Percentiles rank a stretch among this genome's conserved stretches.
phyloP scores from a whole-genome alignment of 1,140 invertebrate species.

The Archegozetes longisetosus region DNA sequence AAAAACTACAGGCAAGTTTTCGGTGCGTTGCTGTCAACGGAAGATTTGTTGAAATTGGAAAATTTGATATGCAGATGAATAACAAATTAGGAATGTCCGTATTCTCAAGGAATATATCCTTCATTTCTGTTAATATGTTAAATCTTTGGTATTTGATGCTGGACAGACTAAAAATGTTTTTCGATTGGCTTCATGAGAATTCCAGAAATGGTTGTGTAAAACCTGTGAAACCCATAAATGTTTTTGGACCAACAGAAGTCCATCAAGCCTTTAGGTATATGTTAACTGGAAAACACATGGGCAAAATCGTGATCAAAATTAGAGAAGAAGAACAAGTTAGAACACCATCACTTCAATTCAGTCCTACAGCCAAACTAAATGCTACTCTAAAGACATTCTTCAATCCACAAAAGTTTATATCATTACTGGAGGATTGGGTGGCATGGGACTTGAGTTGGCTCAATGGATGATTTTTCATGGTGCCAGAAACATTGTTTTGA shows the following conservation, averaged over 20 bases:
- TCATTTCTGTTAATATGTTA: conserved; percentile 88
- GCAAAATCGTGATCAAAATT: conserved; percentile 57
- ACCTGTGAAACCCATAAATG: conserved; percentile 60
- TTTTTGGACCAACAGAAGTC: conserved; percentile 62
- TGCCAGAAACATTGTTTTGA: conserved; percentile 63
- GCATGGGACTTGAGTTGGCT: conserved; percentile 80
- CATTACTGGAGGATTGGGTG: conserved; percentile 72
- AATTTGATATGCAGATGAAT: conserved; percentile 86
- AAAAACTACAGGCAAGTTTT: conserved; percentile 72
- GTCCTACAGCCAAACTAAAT: conserved; percentile 28
- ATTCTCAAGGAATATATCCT: conserved; percentile 85
- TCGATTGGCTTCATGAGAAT: conserved; percentile 40
- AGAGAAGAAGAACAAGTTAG: conserved; percentile 25
- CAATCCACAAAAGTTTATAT: conserved; percentile 69
- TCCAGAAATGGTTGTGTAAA: conserved; percentile 64
- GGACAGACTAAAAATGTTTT: conserved; percentile 1
- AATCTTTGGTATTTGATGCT: conserved; percentile 32
- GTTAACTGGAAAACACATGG: conserved; percentile 89
- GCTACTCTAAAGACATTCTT: conserved; percentile 62
- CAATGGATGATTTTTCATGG: conserved; percentile 75
- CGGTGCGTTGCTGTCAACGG: conserved; percentile 74
- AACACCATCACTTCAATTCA: conserved; percentile 28
- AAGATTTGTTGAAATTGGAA: conserved; percentile 90
- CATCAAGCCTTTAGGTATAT: conserved; percentile 86
- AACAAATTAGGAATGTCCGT: conserved; percentile 57